A percentile compares a stretch with the other conserved stretches of the same genome.
These are phyloP conservation scores for Lepus oiostolus DNA, from an alignment of 2,797 vertebrate species.

Conservation along the genomic window DNA sequence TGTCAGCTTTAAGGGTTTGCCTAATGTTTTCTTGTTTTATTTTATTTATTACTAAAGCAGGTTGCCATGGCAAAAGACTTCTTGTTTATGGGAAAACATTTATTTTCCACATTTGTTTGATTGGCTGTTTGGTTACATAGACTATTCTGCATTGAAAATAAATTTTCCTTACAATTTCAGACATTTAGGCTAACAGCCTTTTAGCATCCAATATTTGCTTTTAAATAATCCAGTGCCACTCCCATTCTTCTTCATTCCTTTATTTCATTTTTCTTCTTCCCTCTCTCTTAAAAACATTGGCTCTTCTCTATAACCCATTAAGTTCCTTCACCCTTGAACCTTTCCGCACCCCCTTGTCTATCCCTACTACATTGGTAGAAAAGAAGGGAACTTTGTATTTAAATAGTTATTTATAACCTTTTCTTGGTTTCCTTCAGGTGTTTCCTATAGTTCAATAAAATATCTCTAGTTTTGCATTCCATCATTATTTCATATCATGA, in stretches of 20 bases:
- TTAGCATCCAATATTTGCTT: background rate
- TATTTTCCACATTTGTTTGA: background rate
- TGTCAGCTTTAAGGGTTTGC: background rate
- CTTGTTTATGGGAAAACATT: conserved; percentile 35
- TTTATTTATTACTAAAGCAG: conserved; percentile 40
- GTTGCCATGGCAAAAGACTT: background rate
- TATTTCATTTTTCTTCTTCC: background rate
- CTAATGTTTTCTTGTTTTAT: conserved; percentile 36
- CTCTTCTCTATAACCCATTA: background rate
- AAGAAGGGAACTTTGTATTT: background rate
- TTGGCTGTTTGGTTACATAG: background rate
- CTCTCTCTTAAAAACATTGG: background rate
- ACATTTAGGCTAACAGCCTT: background rate
- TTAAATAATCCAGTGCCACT: background rate
- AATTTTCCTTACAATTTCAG: background rate
- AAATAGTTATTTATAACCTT: background rate
- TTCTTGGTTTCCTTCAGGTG: background rate
- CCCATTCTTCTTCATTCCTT: background rate
- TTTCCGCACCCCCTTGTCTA: background rate
- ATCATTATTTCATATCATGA: background rate
- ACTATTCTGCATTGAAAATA: background rate
- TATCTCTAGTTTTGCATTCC: background rate
- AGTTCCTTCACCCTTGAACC: background rate
- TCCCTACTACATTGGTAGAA: background rate
- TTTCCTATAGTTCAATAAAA: background rate